phyloP scores from a whole-genome alignment of 2,113 vertebrate genomes.

The Sclerurus mexicanus region DNA sequence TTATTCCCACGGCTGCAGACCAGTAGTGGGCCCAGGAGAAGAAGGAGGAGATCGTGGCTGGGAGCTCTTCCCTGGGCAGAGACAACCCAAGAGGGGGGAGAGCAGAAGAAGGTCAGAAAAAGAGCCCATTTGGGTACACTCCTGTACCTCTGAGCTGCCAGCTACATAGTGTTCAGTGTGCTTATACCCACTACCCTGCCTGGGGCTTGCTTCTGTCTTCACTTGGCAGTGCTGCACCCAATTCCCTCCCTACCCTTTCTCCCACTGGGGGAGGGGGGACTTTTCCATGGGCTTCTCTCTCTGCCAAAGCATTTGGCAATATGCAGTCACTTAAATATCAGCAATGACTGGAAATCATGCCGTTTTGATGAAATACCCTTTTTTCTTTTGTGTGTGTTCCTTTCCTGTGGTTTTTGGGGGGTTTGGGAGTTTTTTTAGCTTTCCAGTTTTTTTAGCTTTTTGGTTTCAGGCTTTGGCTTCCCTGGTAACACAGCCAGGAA shows the following conservation, averaged over 20 bases:
- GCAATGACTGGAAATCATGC: background rate
- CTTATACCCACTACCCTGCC: conserved; percentile 20
- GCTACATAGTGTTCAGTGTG: background rate
- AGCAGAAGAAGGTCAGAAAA: background rate
- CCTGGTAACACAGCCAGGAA: background rate
- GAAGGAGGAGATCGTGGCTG: background rate
- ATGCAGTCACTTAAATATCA: background rate
- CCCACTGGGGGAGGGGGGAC: background rate
- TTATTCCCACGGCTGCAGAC: conserved; percentile 55
- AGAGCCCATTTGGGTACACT: background rate
- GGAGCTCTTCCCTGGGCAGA: conserved; percentile 24
- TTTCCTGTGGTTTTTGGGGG: background rate
- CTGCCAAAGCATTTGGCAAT: background rate
- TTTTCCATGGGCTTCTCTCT: background rate
- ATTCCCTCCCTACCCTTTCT: background rate
- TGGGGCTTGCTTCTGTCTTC: conserved; percentile 14
- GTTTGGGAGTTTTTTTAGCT: background rate
- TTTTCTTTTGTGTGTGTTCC: background rate
- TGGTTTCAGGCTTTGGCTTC: background rate
- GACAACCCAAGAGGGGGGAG: background rate
- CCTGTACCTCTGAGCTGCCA: conserved; percentile 17
- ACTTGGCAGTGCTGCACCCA: background rate
- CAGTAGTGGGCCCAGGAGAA: conserved; percentile 62
- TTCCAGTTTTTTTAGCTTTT: background rate
- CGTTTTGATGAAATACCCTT: background rate